Evolutionary conservation across 2,888 invertebrate genomes (phyloP), one percentile per base, ranked within the genome.

Genomic region (Nemapogon koenigi): DNA sequence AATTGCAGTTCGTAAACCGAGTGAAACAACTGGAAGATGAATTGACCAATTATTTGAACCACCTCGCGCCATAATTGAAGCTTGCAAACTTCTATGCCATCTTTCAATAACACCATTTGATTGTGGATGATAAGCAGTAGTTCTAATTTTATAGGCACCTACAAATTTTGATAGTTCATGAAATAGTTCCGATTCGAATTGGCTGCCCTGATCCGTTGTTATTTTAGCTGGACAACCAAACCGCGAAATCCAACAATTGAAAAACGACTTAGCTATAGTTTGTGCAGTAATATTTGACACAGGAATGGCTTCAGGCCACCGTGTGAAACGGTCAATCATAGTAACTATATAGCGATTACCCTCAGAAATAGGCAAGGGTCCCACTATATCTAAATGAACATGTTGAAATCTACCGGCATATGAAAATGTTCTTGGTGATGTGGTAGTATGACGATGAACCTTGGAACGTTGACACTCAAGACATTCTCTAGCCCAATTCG

Each of bases 151-250:
- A 18, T 33, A 6, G 16, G 42, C 27, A 6, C 43, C 41, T 30
- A 43, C 14, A 4, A 41, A 26, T 25, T 30, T 39, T 40, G 51
- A 42, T 35, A 52, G 49, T 1, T 59, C 39, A 1, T 48, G 49
- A 39, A 49, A 42, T 27, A 59, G 55, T 3, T 49, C 46, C 2
- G 59, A 59, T 16, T 60, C 49, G 2, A 65, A 46, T 44, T 62
- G 56, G 2, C 58, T 19, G 36, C 64, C 58, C 39, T 59, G 59
- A 6, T 56, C 47, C 25, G 52, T 49, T 40, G 59, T 63, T 7
- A 51, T 53, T 10, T 16, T 33, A 40, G 8, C 13, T 3, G 33
- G 33, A 16, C 27, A 13, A n/a, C 38, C 38, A 18, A 41, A 41
- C 10, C 41, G 14, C 6, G 14, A 13, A 11, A 41, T 38, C 41